Evolutionary conservation across 1,140 invertebrate genomes (phyloP), one percentile per base, ranked within the genome.

Genomic region (Wiebesia pumilae): DNA sequence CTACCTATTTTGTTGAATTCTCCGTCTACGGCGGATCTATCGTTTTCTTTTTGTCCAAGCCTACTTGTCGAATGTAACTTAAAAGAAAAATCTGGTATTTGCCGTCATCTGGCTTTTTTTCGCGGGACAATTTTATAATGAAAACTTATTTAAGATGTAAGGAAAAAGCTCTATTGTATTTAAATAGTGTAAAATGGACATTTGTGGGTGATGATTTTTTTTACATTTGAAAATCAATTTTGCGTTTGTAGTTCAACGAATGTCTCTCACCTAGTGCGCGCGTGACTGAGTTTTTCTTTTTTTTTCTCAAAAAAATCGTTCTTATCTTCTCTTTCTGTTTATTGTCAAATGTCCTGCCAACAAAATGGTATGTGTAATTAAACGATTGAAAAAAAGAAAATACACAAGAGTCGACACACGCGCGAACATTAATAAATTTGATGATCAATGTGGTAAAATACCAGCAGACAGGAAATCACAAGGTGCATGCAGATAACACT

Each of bases 181-280:
- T 93, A 94, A 94, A 93, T 93, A 93, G 92, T 94, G 93, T 94
- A 93, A 93, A 93, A 94, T 93, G 93, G 89, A 93, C 91, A 92
- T 91, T 91, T 92, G 91, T 93, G 92, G 91, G 91, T 91, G 92
- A 93, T 91, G 89, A 90, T 92, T 91, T 91, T 91, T 90, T 91
- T 92, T 93, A 91, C 88, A 91, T 91, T 93, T 92, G 88, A 93
- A 87, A 92, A 93, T 92, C 91, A 92, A 92, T 92, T 92, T 93
- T 94, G 91, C 89, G 91, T 93, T 93, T 93, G 91, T 93, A 93
- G 91, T 93, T 91, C 90, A 90, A 91, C 92, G 92, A 93, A 93
- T 93, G 93, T 93, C 93, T 94, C 92, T 93, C 92, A 93, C 92
- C 91, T 93, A 92, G 92, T 93, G 91, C 91, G 86, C 86, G 93